A percentile compares a stretch with the other conserved stretches of the same genome.
phyloP scores from a whole-genome alignment of 2,888 invertebrate species.

The Candidula unifasciata region DNA sequence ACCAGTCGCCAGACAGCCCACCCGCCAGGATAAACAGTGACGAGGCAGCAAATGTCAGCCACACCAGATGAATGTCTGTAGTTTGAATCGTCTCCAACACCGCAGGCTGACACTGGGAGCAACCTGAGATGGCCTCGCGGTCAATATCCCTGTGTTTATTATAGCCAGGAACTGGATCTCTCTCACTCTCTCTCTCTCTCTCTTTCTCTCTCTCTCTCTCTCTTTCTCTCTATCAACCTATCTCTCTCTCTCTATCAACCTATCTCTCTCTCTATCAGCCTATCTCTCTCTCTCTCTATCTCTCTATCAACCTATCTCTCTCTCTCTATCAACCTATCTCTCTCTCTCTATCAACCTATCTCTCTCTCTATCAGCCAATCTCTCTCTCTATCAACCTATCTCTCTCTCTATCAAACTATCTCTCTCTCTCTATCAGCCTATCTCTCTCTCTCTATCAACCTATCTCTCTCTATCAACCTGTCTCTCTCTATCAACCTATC shows the following conservation, averaged over 20 bases:
- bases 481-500: constrained; percentile 32
- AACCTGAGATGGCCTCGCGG: too few species aligned
- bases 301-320: constrained; percentile 32
- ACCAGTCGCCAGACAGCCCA: too few species aligned
- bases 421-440: too few species aligned
- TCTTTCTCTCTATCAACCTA: constrained; percentile 27
- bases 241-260: constrained; percentile 31
- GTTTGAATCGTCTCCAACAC: too few species aligned
- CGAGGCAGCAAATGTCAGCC: too few species aligned
- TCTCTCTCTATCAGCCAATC: constrained; percentile 16
- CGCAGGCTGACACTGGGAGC: too few species aligned
- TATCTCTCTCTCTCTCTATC: constrained; percentile 22
- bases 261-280: not conserved
- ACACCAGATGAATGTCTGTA: too few species aligned
- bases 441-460: not conserved
- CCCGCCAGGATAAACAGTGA: too few species aligned
- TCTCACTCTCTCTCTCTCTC: constrained; percentile 10
- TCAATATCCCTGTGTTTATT: too few species aligned
- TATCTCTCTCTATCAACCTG: not conserved
- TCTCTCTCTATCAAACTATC: too few species aligned
- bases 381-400: constrained; percentile 30
- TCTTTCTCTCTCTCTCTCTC: constrained; percentile 32
- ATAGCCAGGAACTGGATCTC: too few species aligned
- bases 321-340: constrained; percentile 31
- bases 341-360: constrained; percentile 33